Evolutionary conservation across 2,888 invertebrate genomes (phyloP).

Genomic region (Shargacucullia verbasci): DNA sequence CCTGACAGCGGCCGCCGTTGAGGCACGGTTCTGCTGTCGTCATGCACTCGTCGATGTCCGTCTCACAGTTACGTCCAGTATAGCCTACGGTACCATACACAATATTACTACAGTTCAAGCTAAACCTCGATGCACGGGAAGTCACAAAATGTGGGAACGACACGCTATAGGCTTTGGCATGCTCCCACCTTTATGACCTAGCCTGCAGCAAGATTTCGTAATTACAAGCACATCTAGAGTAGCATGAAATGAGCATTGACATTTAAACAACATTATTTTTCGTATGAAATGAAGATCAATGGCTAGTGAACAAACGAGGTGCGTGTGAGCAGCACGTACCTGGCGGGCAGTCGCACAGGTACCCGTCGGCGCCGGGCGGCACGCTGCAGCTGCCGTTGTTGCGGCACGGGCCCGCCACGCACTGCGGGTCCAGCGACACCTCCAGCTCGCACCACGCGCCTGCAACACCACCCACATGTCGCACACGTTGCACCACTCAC

Average conservation of each 20-base stretch:
- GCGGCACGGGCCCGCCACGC: constrained; percentile 93
- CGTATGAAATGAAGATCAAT: too few relatives aligned
- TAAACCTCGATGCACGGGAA: too few relatives aligned
- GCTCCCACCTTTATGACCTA: too few relatives aligned
- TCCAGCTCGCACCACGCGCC: constrained; percentile 92
- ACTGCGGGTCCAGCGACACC: constrained; percentile 91
- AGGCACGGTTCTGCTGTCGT: constrained; percentile 90
- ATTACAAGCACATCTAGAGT: too few relatives aligned
- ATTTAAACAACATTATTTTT: too few relatives aligned
- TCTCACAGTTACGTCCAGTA: constrained; percentile 92
- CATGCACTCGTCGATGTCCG: constrained; percentile 93
- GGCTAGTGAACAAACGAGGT: too few relatives aligned
- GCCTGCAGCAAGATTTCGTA: too few relatives aligned
- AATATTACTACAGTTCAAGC: not conserved
- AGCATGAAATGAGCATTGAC: too few relatives aligned
- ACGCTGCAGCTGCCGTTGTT: constrained; percentile 94
- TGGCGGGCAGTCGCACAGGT: constrained; percentile 89
- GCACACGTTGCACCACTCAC: too few relatives aligned
- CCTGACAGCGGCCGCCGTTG: constrained; percentile 92
- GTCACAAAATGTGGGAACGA: too few relatives aligned
- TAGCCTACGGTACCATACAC: constrained; percentile 84
- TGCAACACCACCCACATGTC: constrained; percentile 53
- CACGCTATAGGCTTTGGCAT: too few relatives aligned
- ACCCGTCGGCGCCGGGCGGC: constrained; percentile 86
- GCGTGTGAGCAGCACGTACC: constrained; percentile 76